phyloP scores from a whole-genome alignment of 1,140 invertebrate genomes.

The Holotrichia oblita region DNA sequence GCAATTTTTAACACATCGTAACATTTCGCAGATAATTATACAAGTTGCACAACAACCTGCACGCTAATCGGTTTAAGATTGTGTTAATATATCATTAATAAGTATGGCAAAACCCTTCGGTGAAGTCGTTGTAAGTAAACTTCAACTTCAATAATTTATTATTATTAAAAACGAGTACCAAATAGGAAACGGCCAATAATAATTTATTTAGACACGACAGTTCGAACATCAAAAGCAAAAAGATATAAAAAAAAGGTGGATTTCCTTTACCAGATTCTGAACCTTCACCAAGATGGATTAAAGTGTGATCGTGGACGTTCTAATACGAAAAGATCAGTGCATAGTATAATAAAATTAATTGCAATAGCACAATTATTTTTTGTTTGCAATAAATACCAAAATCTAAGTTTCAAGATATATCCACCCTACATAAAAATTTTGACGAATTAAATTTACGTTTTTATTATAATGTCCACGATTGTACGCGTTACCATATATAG shows the following conservation, averaged over 20 bases:
- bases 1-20: not conserved
- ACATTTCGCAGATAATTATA: not conserved
- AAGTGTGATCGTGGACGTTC: not conserved
- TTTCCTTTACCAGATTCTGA: not conserved
- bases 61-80: conserved; percentile 1
- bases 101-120: not conserved
- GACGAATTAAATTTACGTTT: not conserved
- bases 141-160: not conserved
- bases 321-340: not conserved
- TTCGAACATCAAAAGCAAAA: not conserved
- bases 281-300: not conserved
- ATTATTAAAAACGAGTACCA: not conserved
- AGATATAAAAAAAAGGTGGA: not conserved
- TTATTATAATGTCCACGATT: not conserved
- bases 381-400: too few relatives aligned
- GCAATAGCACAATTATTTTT: too few relatives aligned
- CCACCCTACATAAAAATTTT: too few relatives aligned
- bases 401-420: too few relatives aligned
- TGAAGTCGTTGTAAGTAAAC: not conserved
- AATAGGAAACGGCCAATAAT: conserved; percentile 1
- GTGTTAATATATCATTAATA: not conserved
- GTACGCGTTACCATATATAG: not conserved
- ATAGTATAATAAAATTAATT: too few relatives aligned
- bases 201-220: not conserved
- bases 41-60: not conserved